Percentiles rank a stretch among this genome's conserved stretches.
These are phyloP conservation scores for Lagopus leucura DNA, from an alignment of 2,113 vertebrate genomes.

Conservation along the genomic window DNA sequence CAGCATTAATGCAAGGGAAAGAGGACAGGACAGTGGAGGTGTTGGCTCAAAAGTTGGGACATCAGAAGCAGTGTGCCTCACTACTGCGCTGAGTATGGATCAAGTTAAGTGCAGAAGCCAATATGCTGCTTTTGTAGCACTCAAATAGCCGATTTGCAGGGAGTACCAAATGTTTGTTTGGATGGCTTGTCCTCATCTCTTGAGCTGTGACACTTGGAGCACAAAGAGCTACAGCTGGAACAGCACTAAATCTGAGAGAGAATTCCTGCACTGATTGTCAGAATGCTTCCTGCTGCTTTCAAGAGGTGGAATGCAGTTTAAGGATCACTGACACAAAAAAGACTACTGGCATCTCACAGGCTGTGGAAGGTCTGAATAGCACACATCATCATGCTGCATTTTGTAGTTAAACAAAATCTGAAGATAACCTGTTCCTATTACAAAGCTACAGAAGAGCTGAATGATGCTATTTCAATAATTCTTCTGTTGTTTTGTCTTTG, in stretches of 20 bases:
- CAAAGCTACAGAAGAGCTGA: neutral
- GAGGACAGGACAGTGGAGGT: neutral
- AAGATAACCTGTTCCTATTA: neutral
- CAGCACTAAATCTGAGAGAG: neutral
- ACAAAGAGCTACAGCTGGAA: neutral
- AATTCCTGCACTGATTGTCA: neutral
- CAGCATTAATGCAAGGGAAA: neutral
- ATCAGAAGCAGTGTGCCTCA: too few relatives aligned
- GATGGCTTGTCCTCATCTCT: neutral
- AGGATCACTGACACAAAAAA: neutral
- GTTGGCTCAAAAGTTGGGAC: neutral
- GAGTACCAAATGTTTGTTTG: conserved; percentile 11
- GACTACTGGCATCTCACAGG: neutral
- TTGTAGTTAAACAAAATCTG: neutral
- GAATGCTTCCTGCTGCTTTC: neutral
- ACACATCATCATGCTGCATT: neutral
- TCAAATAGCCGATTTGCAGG: neutral
- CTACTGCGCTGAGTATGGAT: conserved; percentile 1
- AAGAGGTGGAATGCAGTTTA: neutral
- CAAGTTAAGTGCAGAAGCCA: neutral
- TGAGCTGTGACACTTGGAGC: neutral
- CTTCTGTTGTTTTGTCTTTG: neutral
- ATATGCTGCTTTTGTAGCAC: neutral
- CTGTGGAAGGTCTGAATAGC: neutral
- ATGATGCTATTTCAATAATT: neutral